Evolutionary conservation across 2,888 invertebrate genomes (phyloP).

Genomic region (Ochropleura plecta): DNA sequence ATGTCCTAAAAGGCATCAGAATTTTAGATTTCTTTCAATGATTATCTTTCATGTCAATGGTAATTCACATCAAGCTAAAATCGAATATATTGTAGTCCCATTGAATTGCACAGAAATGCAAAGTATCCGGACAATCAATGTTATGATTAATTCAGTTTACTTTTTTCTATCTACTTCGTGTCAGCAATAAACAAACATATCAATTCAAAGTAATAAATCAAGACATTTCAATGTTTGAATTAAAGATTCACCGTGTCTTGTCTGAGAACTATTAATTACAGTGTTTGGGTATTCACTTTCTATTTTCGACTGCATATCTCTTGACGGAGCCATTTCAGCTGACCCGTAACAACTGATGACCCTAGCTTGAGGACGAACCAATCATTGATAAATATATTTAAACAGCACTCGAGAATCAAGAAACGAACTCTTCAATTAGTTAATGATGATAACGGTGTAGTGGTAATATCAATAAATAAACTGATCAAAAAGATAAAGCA

Average conservation of each 20-base stretch:
- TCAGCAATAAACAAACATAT: conserved; percentile 39
- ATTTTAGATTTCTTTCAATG: not conserved
- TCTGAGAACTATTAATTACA: conserved; percentile 52
- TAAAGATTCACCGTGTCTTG: conserved; percentile 36
- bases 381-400: conserved; percentile 36
- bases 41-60: not conserved
- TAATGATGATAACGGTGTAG: conserved; percentile 34
- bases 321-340: conserved; percentile 38
- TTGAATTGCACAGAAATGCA: not conserved
- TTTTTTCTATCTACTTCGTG: conserved; percentile 1
- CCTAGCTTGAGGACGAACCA: conserved; percentile 36
- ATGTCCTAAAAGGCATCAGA: not conserved
- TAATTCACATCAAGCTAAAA: not conserved
- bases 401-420: conserved; percentile 17
- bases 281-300: conserved; percentile 53
- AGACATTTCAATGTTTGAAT: conserved; percentile 41
- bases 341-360: conserved; percentile 47
- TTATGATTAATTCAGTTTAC: conserved; percentile 1
- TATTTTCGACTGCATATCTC: conserved; percentile 52
- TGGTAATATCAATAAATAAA: conserved; percentile 41
- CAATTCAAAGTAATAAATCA: conserved; percentile 44
- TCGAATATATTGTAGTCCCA: not conserved
- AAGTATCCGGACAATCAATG: conserved; percentile 1
- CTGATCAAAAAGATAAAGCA: conserved; percentile 47
- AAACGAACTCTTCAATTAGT: conserved; percentile 35